Conservation (phyloP, 64 coral and sea anemone genomes). For the Acropora tenuis region DNA sequence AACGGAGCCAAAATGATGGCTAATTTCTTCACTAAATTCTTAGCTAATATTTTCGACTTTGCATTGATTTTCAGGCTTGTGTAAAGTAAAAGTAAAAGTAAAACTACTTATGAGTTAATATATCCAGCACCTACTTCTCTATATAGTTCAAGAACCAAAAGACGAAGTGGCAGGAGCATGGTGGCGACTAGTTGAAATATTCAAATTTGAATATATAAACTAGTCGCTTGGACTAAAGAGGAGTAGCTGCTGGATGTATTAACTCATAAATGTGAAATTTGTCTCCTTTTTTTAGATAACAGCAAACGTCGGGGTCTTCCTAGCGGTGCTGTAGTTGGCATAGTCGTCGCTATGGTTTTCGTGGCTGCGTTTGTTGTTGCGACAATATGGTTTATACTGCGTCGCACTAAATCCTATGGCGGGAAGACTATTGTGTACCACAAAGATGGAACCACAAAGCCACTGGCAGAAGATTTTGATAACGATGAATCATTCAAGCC, state of each 20-base stretch:
- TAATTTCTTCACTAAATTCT: too few relatives aligned
- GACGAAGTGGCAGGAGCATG: too few relatives aligned
- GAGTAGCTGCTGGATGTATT: background rate
- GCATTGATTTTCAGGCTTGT: too few relatives aligned
- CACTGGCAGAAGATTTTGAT: slow-evolving; percentile 75
- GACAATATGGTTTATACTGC: slow-evolving; percentile 2
- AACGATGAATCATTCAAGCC: slow-evolving; percentile 52
- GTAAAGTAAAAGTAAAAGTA: too few relatives aligned
- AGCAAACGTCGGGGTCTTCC: background rate
- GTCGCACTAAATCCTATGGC: slow-evolving; percentile 19
- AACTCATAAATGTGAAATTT: background rate
- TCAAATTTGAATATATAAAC: too few relatives aligned
- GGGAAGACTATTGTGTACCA: slow-evolving; percentile 61
- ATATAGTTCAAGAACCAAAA: too few relatives aligned
- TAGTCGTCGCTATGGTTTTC: background rate
- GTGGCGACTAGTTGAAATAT: too few relatives aligned
- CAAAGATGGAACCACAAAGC: slow-evolving; percentile 68
- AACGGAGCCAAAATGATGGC: too few relatives aligned
- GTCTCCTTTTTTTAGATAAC: background rate
- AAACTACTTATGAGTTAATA: too few relatives aligned
- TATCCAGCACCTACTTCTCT: too few relatives aligned
- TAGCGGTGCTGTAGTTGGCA: slow-evolving; percentile 30
- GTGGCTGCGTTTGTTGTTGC: background rate
- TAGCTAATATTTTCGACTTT: too few relatives aligned
- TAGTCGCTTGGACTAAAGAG: too few relatives aligned